phyloP scores from a whole-genome alignment of 2,888 invertebrate genomes.

The Eretmocerus hayati region DNA sequence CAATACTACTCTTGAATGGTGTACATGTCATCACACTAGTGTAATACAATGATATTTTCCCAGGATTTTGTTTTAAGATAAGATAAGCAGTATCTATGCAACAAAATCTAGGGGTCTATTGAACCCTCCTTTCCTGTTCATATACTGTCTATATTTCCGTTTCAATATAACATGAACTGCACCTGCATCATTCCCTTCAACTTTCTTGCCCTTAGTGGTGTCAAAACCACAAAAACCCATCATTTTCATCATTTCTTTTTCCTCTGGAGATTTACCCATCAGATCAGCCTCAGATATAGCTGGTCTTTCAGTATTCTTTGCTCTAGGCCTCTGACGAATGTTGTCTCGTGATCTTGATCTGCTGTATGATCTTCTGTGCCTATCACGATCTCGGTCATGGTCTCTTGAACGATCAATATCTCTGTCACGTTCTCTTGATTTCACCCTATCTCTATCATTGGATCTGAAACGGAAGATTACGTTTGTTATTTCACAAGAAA shows the following conservation, averaged over 20 bases:
- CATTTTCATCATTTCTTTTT: constrained; percentile 88
- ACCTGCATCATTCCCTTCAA: constrained; percentile 89
- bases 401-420: constrained; percentile 47
- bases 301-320: constrained; percentile 45
- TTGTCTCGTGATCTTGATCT: constrained; percentile 46
- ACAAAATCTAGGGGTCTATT: constrained; percentile 97
- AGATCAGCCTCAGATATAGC: constrained; percentile 67
- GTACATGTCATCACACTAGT: no score
- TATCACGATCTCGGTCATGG: constrained; percentile 42
- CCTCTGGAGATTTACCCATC: constrained; percentile 83
- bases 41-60: no score
- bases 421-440: constrained; percentile 45
- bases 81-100: constrained; percentile 53
- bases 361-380: constrained; percentile 48
- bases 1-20: no score
- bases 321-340: constrained; percentile 44
- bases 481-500: no score
- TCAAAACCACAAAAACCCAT: constrained; percentile 98
- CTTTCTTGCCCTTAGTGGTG: constrained; percentile 92
- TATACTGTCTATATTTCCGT: constrained; percentile 95
- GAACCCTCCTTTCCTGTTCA: constrained; percentile 99
- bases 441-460: constrained; percentile 37
- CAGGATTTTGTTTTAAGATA: no score
- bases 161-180: constrained; percentile 93
- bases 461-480: no score